phyloP scores from a whole-genome alignment of 2,888 invertebrate genomes.

The Drosophila kanekoi region DNA sequence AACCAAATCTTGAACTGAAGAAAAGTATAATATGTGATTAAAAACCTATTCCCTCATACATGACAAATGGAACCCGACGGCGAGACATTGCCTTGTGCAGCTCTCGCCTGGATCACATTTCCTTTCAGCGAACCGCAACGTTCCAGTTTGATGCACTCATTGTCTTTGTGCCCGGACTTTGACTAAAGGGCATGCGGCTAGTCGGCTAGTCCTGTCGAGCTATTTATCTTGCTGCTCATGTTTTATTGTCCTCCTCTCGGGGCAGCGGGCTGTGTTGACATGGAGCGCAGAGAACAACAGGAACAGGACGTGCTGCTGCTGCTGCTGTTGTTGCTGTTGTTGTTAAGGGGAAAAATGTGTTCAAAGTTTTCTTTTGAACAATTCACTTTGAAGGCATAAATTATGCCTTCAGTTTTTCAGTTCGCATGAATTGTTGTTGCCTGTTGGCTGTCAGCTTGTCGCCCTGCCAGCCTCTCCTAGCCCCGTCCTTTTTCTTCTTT shows the following conservation, averaged over 20 bases:
- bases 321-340: not conserved
- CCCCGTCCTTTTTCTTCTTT: not conserved
- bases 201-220: constrained; percentile 47
- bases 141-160: constrained; percentile 9
- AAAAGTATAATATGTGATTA: too few relatives aligned
- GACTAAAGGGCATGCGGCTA: constrained; percentile 52
- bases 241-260: constrained; percentile 56
- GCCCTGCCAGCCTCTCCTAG: constrained; percentile 26
- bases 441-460: constrained; percentile 65
- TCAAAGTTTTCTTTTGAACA: constrained; percentile 70
- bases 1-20: too few relatives aligned
- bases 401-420: constrained; percentile 79
- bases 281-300: constrained; percentile 16
- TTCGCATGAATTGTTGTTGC: constrained; percentile 64
- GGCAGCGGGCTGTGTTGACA: constrained; percentile 59
- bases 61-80: not conserved
- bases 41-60: not conserved
- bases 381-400: constrained; percentile 81
- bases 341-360: constrained; percentile 66
- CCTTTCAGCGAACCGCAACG: not conserved
- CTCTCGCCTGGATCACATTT: not conserved
- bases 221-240: constrained; percentile 60
- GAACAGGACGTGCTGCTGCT: constrained; percentile 44
- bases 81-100: not conserved
- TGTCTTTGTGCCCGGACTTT: not conserved